phyloP scores from a whole-genome alignment of 1,140 invertebrate species.

The Pemphigus obesinymphae region DNA sequence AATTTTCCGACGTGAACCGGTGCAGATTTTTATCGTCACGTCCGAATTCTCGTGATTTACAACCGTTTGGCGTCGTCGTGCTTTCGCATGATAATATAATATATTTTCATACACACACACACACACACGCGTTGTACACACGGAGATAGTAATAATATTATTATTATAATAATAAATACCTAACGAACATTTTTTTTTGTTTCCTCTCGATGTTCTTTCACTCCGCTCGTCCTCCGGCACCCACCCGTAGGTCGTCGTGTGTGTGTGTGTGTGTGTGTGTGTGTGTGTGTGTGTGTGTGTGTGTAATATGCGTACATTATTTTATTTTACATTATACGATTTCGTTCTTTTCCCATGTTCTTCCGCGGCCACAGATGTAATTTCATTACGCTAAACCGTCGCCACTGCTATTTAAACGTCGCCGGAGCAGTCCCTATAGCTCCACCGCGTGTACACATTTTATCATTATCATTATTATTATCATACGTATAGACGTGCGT shows the following conservation, averaged over 20 bases:
- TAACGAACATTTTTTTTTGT: too few species aligned
- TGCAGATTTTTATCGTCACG: constrained; percentile 27
- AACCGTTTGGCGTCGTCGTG: not conserved
- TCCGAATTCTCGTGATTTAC: not conserved
- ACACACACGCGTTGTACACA: too few species aligned
- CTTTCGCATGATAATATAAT: not conserved
- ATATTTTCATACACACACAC: not conserved
- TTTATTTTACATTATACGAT: too few species aligned
- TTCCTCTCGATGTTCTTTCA: too few species aligned
- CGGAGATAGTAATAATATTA: not conserved
- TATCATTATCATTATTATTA: not conserved
- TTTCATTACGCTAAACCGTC: constrained; percentile 27
- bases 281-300: too few species aligned
- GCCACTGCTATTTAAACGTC: constrained; percentile 19
- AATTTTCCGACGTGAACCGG: constrained; percentile 5
- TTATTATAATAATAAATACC: not conserved
- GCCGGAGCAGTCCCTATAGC: not conserved
- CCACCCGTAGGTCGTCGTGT: too few species aligned
- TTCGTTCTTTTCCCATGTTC: not conserved
- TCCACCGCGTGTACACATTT: not conserved
- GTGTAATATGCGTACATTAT: too few species aligned
- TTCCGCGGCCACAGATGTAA: not conserved
- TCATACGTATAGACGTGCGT: not conserved
- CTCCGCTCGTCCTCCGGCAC: too few species aligned
- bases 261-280: too few species aligned